A percentile compares a stretch with the other conserved stretches of the same genome.
Conservation (phyloP, 2,888 invertebrate species). For the Polietes domitor region DNA sequence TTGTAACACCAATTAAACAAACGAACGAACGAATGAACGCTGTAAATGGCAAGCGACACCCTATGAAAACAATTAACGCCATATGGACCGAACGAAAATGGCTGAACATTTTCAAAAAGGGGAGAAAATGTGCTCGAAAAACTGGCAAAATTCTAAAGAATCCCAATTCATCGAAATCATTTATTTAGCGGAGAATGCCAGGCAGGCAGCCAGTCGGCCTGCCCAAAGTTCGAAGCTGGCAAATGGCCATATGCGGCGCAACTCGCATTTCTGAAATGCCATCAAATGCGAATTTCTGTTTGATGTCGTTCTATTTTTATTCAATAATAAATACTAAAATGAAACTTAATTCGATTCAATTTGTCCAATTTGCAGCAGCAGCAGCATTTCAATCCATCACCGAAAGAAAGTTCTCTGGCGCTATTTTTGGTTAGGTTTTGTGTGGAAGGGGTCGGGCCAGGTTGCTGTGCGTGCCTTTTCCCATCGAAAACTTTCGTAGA, state of each 20-base stretch:
- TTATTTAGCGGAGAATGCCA: neutral
- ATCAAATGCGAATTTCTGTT: neutral
- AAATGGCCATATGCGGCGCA: too few relatives aligned
- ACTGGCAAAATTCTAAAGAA: too few relatives aligned
- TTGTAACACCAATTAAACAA: conserved; percentile 33
- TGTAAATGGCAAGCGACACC: neutral
- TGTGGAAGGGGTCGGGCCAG: conserved; percentile 8
- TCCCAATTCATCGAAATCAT: conserved; percentile 2
- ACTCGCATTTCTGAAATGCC: neutral
- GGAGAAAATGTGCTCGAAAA: neutral
- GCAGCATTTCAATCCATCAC: neutral
- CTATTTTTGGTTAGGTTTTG: neutral
- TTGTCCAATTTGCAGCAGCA: neutral
- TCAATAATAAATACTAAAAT: conserved; percentile 5
- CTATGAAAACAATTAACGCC: conserved; percentile 3
- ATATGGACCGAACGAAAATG: neutral
- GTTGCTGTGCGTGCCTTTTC: too few relatives aligned
- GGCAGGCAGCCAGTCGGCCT: neutral
- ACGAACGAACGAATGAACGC: neutral
- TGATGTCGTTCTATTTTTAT: neutral
- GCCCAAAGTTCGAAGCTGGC: neutral
- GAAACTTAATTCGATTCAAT: conserved; percentile 22
- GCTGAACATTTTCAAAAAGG: neutral
- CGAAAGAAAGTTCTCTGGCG: neutral
- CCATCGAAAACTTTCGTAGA: too few relatives aligned